Evolutionary conservation across 1,140 invertebrate species (phyloP).

Genomic region (Trichonephila clavata): DNA sequence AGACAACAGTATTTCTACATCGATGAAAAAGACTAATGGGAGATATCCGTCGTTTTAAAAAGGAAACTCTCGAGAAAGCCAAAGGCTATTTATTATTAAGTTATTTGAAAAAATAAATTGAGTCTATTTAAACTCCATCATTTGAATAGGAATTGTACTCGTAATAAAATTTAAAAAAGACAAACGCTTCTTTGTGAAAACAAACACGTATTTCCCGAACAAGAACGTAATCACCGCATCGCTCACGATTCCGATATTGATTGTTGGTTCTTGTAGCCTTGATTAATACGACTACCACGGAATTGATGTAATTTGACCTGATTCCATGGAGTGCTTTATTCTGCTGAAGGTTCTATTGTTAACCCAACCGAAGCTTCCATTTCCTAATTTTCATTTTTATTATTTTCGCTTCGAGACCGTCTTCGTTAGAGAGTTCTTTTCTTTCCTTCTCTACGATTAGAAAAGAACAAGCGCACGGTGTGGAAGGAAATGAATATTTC

Average conservation of each 20-base stretch:
- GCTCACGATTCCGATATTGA: background rate
- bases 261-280: background rate
- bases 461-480: too few relatives aligned
- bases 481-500: too few relatives aligned
- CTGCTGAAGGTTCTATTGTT: background rate
- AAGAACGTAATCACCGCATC: background rate
- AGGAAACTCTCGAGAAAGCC: background rate
- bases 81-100: too few relatives aligned
- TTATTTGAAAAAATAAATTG: too few relatives aligned
- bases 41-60: background rate
- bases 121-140: background rate
- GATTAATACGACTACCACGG: background rate
- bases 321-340: background rate
- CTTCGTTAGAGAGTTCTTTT: too few relatives aligned
- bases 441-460: too few relatives aligned
- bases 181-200: background rate
- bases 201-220: background rate
- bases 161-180: background rate
- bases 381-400: background rate
- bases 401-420: background rate
- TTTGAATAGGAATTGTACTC: background rate
- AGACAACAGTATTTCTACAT: too few relatives aligned
- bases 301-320: background rate
- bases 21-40: background rate
- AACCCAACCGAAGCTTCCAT: background rate